Conservation (phyloP, 2,113 vertebrate genomes). For the Eublepharis macularius region DNA sequence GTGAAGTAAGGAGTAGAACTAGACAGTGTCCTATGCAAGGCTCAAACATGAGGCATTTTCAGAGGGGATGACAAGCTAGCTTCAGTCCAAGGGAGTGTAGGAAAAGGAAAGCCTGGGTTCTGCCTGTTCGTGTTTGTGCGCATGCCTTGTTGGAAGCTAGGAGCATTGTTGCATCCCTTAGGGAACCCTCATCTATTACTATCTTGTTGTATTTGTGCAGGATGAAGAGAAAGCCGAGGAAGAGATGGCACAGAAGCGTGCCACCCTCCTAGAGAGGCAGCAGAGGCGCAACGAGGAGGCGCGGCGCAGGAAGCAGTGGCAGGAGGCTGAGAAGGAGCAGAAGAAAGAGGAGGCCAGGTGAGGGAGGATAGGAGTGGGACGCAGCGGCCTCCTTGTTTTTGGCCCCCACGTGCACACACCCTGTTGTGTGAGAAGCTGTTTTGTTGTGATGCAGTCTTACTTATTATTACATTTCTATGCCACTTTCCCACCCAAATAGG, state of each 20-base stretch:
- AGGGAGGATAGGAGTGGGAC: background rate
- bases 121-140: background rate
- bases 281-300: slow-evolving; percentile 87
- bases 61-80: background rate
- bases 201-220: slow-evolving; percentile 37
- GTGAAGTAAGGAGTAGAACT: too few relatives aligned
- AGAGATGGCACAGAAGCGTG: slow-evolving; percentile 87
- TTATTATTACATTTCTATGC: too few relatives aligned
- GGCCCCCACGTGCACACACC: background rate
- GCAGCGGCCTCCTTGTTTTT: background rate
- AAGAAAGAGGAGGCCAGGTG: slow-evolving; percentile 76
- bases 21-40: background rate
- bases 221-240: slow-evolving; percentile 82
- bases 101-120: background rate
- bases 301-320: slow-evolving; percentile 82
- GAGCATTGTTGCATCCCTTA: too few relatives aligned
- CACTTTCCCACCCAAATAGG: too few relatives aligned
- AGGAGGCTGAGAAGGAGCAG: slow-evolving; percentile 85
- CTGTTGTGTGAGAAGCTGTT: background rate
- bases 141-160: background rate
- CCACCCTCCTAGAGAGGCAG: slow-evolving; percentile 86
- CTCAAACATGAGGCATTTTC: background rate
- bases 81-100: background rate
- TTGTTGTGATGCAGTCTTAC: background rate
- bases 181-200: background rate